Conservation (phyloP, 2,113 vertebrate species). For the Campylomormyrus tamandua region DNA sequence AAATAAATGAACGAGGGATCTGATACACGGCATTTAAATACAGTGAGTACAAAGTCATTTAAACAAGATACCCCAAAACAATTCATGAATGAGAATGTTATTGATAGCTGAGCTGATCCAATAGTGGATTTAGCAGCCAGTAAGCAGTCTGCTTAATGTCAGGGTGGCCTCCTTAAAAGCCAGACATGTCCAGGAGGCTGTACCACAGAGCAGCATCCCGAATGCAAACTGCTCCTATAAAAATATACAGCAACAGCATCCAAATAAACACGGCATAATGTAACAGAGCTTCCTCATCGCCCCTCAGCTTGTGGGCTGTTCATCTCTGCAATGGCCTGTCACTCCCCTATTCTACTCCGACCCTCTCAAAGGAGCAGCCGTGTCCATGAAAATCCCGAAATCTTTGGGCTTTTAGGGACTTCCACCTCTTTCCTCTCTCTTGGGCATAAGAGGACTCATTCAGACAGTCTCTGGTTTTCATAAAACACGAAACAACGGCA, state of each 20-base stretch:
- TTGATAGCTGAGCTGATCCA: background rate
- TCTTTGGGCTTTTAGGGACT: background rate
- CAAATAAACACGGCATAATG: background rate
- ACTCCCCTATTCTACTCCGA: background rate
- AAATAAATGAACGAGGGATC: background rate
- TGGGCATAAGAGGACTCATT: background rate
- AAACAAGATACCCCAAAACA: background rate
- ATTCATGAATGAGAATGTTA: background rate
- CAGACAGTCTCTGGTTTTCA: background rate
- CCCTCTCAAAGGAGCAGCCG: background rate
- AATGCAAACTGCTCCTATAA: background rate
- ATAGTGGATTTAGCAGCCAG: background rate
- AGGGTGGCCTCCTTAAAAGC: background rate
- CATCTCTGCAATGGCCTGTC: background rate
- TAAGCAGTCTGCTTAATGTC: background rate
- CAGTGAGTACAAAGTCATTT: background rate
- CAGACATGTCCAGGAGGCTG: background rate
- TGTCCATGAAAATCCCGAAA: background rate
- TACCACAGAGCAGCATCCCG: background rate
- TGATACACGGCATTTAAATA: background rate
- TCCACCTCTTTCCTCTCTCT: background rate
- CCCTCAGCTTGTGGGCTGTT: background rate
- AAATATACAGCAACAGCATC: background rate
- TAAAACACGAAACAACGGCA: background rate
- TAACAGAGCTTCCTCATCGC: background rate